Evolutionary conservation across 2,113 vertebrate species (phyloP).

Genomic region (Hippocampus barbouri): DNA sequence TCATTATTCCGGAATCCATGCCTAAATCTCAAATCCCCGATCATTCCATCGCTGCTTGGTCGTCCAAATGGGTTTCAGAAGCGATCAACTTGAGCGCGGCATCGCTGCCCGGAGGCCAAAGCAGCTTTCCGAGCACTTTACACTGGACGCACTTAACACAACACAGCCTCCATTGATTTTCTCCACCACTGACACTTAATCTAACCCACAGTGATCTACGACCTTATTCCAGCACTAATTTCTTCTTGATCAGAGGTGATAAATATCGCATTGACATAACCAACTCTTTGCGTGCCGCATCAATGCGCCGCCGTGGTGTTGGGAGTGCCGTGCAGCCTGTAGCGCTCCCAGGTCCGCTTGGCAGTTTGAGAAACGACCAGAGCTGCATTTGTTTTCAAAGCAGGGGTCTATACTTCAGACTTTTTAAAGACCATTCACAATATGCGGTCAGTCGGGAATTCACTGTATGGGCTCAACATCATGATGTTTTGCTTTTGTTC

Average conservation of each 20-base stretch:
- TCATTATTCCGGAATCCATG: not conserved
- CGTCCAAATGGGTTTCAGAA: constrained; percentile 40
- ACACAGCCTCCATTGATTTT: constrained; percentile 67
- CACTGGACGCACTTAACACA: constrained; percentile 42
- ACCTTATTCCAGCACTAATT: constrained; percentile 81
- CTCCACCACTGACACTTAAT: constrained; percentile 69
- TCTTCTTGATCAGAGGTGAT: constrained; percentile 79
- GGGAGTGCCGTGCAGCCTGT: constrained; percentile 57
- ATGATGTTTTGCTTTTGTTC: too few relatives aligned
- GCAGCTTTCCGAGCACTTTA: constrained; percentile 51
- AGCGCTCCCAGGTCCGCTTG: constrained; percentile 36
- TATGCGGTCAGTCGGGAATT: not conserved
- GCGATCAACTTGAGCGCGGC: constrained; percentile 41
- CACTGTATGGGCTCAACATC: not conserved
- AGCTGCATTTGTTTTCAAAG: constrained; percentile 24
- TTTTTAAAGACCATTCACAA: not conserved
- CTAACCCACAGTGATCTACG: constrained; percentile 75
- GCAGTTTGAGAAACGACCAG: constrained; percentile 60
- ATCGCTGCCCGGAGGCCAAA: constrained; percentile 53
- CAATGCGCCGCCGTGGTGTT: constrained; percentile 59
- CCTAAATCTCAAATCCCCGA: constrained; percentile 16
- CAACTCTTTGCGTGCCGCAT: constrained; percentile 65
- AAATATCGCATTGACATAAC: constrained; percentile 78
- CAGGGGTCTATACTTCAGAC: not conserved
- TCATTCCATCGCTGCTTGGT: constrained; percentile 8